These are phyloP conservation scores for Aphyosemion australe DNA, from an alignment of 2,113 vertebrate species.

Conservation along the genomic window DNA sequence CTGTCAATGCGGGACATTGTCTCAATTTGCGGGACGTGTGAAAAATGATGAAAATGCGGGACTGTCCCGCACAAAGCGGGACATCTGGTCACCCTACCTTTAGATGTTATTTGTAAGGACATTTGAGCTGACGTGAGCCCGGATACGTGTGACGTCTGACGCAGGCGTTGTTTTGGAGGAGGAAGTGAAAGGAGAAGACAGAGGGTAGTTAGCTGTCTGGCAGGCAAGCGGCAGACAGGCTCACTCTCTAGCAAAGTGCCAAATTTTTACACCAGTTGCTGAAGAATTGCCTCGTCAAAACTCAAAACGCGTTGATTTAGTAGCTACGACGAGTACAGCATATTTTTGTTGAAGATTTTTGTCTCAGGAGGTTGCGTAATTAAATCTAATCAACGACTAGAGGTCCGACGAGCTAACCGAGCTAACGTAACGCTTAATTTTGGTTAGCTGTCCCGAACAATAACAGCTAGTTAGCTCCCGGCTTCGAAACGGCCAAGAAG, in stretches of 20 bases:
- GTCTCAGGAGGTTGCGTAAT: conserved; percentile 26
- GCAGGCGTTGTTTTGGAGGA: conserved; percentile 52
- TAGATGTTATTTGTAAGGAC: no score
- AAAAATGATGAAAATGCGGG: no score
- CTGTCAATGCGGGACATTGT: no score
- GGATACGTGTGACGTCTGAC: conserved; percentile 54
- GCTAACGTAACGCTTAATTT: conserved; percentile 56
- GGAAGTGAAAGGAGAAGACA: conserved; percentile 75
- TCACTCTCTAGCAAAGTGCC: conserved; percentile 50
- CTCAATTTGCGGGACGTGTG: no score
- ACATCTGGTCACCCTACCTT: no score
- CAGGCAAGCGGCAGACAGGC: conserved; percentile 12
- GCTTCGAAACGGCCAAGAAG: conserved; percentile 32
- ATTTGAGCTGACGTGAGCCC: neutral
- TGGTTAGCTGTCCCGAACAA: conserved; percentile 50
- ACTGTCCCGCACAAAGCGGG: no score
- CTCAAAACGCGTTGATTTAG: neutral
- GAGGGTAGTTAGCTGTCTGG: conserved; percentile 47
- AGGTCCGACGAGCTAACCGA: conserved; percentile 37
- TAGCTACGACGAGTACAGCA: neutral
- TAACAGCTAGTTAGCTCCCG: conserved; percentile 48
- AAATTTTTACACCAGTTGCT: conserved; percentile 29
- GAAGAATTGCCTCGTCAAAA: neutral
- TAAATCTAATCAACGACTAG: conserved; percentile 13
- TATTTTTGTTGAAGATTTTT: neutral